Evolutionary conservation across 1,140 invertebrate species (phyloP), one percentile per base, ranked within the genome.

Genomic region (Holcopasites calliopsidis): DNA sequence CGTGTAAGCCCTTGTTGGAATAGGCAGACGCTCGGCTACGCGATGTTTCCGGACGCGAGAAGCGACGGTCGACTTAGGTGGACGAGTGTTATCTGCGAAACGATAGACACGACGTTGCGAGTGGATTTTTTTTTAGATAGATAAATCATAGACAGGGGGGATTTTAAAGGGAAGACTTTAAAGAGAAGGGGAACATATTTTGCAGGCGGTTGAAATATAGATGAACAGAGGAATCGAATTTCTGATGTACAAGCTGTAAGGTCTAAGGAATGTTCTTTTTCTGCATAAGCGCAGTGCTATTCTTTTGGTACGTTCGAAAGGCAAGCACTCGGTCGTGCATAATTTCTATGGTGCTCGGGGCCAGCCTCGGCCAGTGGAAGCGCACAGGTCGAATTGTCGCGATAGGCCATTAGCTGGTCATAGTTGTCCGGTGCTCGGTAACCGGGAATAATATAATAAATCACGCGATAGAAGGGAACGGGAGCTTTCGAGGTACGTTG

Each of bases 401-500:
- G 57, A 44, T 61, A 31, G 58, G 35, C 60, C 80, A 83, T 83
- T 83, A 83, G 70, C 76, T 82, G 80, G 70, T 82, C 71, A 82
- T 74, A 80, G 76, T 55, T 76, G 74, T 82, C 68, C 21, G 64
- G 50, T 62, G 50, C 58, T 35, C 58, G 47, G 38, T 72, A 47
- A 49, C 65, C 66, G 58, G 13, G 81, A 82, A 83, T 83, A 83
- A 83, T 83, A 83, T 83, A 83, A 83, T 83, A 83, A 83, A 83
- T 83, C 81, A 83, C 80, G 70, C 49, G 68, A 64, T 73, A 72
- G 65, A 65, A 70, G 65, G 60, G 47, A 66, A 79, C 80, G 57
- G 40, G 35, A 72, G 77, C 54, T 82, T 82, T 74, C 73, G 73
- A 80, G 66, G 77, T 82, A 79, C 65, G 71, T 44, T 75, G 72